phyloP scores from a whole-genome alignment of 2,113 vertebrate species.

The Brienomyrus longianalis region DNA sequence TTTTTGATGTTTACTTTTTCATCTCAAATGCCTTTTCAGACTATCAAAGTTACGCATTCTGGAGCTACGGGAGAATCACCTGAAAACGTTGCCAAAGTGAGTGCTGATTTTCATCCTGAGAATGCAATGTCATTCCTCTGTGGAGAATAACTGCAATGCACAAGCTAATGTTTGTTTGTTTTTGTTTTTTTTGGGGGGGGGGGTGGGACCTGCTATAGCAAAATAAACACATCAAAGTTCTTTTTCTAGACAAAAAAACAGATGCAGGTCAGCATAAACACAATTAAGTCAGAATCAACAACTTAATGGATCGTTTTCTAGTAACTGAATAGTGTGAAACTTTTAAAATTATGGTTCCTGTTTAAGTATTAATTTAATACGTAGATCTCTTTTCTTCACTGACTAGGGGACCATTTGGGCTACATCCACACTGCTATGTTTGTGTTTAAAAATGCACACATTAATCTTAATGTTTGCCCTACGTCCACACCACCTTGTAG shows the following conservation, averaged over 20 bases:
- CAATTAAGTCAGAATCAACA: not conserved
- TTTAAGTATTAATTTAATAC: not conserved
- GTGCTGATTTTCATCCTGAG: slow-evolving; percentile 40
- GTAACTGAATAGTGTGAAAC: not conserved
- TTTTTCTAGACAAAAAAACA: not conserved
- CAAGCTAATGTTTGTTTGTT: not conserved
- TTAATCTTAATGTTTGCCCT: not conserved
- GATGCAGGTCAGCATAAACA: not conserved
- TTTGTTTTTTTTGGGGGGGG: not conserved
- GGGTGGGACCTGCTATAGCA: not conserved
- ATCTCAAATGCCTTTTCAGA: slow-evolving; percentile 54
- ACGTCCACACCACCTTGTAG: not conserved
- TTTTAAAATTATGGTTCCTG: not conserved
- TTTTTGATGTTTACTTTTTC: not conserved
- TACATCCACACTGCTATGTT: not conserved
- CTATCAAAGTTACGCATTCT: slow-evolving; percentile 96
- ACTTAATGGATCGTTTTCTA: not conserved
- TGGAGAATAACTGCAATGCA: not conserved
- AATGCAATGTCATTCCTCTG: not conserved
- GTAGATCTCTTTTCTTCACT: not conserved
- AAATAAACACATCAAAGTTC: not conserved
- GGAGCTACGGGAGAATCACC: slow-evolving; percentile 96
- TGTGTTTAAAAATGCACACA: not conserved
- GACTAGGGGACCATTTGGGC: not conserved
- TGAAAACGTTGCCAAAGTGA: slow-evolving; percentile 99